Evolutionary conservation across 1,140 invertebrate genomes (phyloP), one percentile per base, ranked within the genome.

Genomic region (Hyles vespertilio): DNA sequence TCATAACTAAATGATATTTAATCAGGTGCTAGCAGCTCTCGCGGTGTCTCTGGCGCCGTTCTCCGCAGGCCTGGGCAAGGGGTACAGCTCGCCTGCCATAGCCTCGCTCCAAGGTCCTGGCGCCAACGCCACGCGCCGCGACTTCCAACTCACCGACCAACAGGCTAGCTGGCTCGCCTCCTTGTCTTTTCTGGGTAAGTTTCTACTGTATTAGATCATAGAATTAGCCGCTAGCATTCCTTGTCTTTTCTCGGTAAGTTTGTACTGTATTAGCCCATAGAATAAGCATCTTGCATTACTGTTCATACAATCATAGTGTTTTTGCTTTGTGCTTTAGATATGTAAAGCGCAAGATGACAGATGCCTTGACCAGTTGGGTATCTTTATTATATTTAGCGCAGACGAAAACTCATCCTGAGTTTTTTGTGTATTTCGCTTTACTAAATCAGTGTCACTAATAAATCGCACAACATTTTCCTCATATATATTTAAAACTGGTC

Each of bases 121-220:
- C 5, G 70, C 77, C 3, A 86, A 86, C 45, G 69, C 82, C 4
- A 85, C 81, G 0, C 64, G 78, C 33, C 58, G 84, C 0, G 78
- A 92, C 61, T 93, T 94, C 71, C 91, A 92, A 52, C 91, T 96
- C 51, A 93, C 92, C 3, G 91, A 93, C 60, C 94, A 96, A 79
- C 93, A 96, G 82, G 95, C 94, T 0, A 95, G 94, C 5, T 96
- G 95, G 95, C 91, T 96, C 2, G 95, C 95, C 7, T 95, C 94
- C 48, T 77, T 96, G 47, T 95, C 94, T 2, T 92, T 96, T 63
- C 86, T 96, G 36, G 95, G 94, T 89, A 67, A 82, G 71, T 58
- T 32, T 32, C 12, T 5, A 2, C 46, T 48, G 12, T 11, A 11
- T 22, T 22, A 22, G 22, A 22, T 2, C 22, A 22, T 22, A 22